Evolutionary conservation across 2,888 invertebrate genomes (phyloP).

Genomic region (Brachylomia viminalis): DNA sequence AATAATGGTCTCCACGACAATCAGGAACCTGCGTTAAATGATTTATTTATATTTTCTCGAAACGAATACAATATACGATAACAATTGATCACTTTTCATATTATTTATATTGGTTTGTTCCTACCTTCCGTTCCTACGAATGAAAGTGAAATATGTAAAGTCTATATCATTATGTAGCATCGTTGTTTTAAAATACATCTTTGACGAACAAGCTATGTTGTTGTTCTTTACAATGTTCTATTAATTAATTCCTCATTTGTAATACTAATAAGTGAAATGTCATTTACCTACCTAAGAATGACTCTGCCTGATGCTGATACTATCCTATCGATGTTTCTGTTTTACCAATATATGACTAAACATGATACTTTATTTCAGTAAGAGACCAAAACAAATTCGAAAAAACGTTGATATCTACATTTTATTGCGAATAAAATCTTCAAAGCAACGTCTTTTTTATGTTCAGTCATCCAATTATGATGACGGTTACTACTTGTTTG

Average conservation of each 20-base stretch:
- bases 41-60: conserved; percentile 58
- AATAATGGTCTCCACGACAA: conserved; percentile 37
- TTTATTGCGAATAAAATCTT: neutral
- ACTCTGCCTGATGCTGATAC: neutral
- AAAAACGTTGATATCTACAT: neutral
- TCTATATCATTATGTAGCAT: conserved; percentile 1
- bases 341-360: neutral
- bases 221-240: conserved; percentile 23
- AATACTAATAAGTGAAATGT: neutral
- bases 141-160: conserved; percentile 28
- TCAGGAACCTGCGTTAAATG: conserved; percentile 50
- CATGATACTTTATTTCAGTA: neutral
- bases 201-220: neutral
- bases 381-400: neutral
- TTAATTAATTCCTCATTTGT: neutral
- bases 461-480: neutral
- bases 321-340: neutral
- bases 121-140: neutral
- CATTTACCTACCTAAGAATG: neutral
- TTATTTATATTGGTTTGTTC: conserved; percentile 19
- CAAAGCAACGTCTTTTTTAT: neutral
- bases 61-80: conserved; percentile 44
- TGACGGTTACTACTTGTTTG: neutral
- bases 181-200: neutral
- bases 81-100: conserved; percentile 29